A percentile compares a stretch with the other conserved stretches of the same genome.
phyloP scores from a whole-genome alignment of 2,797 vertebrate genomes.

The Acipenser ruthenus region DNA sequence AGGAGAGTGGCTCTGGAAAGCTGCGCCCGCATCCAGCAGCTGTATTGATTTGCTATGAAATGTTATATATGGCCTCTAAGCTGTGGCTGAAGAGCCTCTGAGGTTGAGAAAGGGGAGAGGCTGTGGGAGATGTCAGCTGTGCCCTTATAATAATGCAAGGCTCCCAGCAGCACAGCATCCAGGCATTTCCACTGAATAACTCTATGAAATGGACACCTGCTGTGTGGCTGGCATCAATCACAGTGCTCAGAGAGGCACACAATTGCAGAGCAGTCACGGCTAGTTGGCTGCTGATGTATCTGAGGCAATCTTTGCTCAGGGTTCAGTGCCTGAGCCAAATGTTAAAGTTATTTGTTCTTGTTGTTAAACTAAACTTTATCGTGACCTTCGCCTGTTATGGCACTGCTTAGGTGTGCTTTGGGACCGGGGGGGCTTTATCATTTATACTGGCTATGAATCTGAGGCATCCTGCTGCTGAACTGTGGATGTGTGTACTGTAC shows the following conservation, averaged over 20 bases:
- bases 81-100: no score
- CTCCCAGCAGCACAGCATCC: conserved; percentile 79
- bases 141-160: conserved; percentile 83
- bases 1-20: no score
- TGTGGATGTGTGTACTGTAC: conserved; percentile 51
- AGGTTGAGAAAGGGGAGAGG: conserved; percentile 49
- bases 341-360: conserved; percentile 99
- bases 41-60: no score
- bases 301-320: conserved; percentile 76
- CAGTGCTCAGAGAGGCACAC: conserved; percentile 74
- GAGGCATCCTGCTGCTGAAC: conserved; percentile 53
- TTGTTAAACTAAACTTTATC: conserved; percentile 99
- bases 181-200: conserved; percentile 89
- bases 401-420: conserved; percentile 72
- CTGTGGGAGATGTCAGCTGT: conserved; percentile 72
- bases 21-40: no score
- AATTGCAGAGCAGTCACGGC: conserved; percentile 88
- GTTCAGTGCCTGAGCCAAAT: conserved; percentile 91
- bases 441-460: conserved; percentile 62
- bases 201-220: conserved; percentile 99
- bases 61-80: no score
- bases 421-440: conserved; percentile 63
- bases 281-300: conserved; percentile 96
- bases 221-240: conserved; percentile 83
- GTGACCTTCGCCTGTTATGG: conserved; percentile 95